Conservation (phyloP, 1,140 invertebrate genomes). For the Zaprionus nigranus region DNA sequence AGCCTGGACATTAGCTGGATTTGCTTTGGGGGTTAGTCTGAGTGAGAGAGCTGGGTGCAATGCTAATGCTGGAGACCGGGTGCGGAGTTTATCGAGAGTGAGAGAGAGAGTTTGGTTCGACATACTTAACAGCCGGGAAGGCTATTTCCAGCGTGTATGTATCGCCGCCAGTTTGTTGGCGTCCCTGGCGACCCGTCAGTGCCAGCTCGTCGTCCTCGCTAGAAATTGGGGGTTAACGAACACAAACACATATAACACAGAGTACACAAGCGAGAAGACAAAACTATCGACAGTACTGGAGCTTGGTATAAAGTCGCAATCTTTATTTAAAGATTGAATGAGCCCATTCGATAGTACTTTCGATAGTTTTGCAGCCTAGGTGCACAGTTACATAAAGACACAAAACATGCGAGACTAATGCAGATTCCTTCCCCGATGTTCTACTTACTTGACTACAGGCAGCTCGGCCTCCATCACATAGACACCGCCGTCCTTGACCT, state of each 20-base stretch:
- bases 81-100: constrained; percentile 32
- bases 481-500: constrained; percentile 89
- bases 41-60: constrained; percentile 22
- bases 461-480: constrained; percentile 92
- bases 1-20: constrained; percentile 13
- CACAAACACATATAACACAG: constrained; percentile 62
- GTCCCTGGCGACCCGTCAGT: constrained; percentile 86
- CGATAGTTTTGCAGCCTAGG: neutral
- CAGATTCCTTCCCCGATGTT: constrained; percentile 1
- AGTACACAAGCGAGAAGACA: constrained; percentile 43
- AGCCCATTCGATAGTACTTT: neutral
- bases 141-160: constrained; percentile 95
- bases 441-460: constrained; percentile 92
- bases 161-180: constrained; percentile 88
- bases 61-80: constrained; percentile 30
- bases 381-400: constrained; percentile 11
- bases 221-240: constrained; percentile 67
- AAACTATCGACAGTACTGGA: constrained; percentile 14
- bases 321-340: no score
- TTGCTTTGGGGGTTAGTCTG: constrained; percentile 20
- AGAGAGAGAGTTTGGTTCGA: constrained; percentile 67
- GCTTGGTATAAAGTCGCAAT: neutral
- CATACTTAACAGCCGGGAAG: constrained; percentile 97
- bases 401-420: neutral
- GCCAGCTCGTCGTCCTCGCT: constrained; percentile 77